Conservation (phyloP, 64 coral and sea anemone species). For the Anthopleura sola region DNA sequence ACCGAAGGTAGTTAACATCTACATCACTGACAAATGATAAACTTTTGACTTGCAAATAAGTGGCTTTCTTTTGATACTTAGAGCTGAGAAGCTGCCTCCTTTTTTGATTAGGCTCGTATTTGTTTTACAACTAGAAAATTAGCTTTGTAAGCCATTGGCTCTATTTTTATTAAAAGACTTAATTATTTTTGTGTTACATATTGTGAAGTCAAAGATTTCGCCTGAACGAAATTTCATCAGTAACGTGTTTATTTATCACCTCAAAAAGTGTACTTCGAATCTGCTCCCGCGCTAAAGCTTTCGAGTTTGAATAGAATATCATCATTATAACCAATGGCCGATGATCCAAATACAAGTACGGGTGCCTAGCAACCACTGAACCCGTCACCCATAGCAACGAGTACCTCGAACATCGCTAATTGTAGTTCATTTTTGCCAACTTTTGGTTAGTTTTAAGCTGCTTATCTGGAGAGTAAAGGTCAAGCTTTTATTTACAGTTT, state of each 20-base stretch:
- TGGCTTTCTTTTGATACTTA: background rate
- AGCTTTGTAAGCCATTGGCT: background rate
- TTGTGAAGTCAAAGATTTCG: background rate
- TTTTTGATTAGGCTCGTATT: background rate
- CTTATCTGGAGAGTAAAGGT: constrained; percentile 4
- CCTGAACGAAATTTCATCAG: background rate
- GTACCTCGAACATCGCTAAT: background rate
- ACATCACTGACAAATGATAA: background rate
- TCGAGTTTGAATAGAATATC: background rate
- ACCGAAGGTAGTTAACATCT: background rate
- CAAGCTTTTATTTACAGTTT: background rate
- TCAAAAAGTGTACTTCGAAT: background rate
- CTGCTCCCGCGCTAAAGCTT: background rate
- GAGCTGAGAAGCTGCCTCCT: background rate
- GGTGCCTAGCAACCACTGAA: background rate
- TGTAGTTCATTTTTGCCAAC: background rate
- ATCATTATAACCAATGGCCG: background rate
- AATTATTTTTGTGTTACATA: background rate
- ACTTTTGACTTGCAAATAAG: constrained; percentile 9
- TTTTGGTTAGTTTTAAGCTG: constrained; percentile 1
- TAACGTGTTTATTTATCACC: background rate
- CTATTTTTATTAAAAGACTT: background rate
- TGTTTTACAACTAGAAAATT: background rate
- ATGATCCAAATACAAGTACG: background rate
- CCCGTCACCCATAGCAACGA: background rate